Conservation (phyloP, 2,113 vertebrate species). For the Excalfactoria chinensis region DNA sequence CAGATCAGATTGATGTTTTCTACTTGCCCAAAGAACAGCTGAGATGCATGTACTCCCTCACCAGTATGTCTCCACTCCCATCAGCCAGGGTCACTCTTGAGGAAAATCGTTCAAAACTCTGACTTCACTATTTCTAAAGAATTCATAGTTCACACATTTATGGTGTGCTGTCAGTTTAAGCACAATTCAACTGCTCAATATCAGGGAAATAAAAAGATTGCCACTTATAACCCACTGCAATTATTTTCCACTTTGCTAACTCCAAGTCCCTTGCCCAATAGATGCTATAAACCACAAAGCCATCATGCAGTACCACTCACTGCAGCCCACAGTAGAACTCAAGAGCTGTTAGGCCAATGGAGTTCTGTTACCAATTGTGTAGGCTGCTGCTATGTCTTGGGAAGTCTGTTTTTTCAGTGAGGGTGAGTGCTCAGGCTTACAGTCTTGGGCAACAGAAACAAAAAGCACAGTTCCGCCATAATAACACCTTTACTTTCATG, state of each 20-base stretch:
- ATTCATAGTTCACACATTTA: not conserved
- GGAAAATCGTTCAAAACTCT: not conserved
- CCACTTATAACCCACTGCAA: not conserved
- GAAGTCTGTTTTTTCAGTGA: not conserved
- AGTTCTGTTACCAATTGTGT: not conserved
- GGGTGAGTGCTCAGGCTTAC: not conserved
- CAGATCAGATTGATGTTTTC: not conserved
- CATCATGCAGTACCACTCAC: not conserved
- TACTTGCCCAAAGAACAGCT: not conserved
- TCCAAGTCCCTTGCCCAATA: not conserved
- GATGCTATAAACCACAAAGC: not conserved
- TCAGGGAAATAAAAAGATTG: not conserved
- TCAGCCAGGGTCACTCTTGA: not conserved
- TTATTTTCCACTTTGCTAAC: not conserved
- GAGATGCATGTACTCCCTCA: accelerated
- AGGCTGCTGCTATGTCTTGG: not conserved
- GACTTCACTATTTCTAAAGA: not conserved
- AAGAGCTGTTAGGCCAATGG: not conserved
- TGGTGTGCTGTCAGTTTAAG: not conserved
- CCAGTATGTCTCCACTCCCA: accelerated
- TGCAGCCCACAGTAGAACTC: not conserved
- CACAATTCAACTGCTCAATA: not conserved
- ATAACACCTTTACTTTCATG: not conserved
- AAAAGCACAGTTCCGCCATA: not conserved
- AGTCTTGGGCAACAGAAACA: not conserved